phyloP scores from a whole-genome alignment of 2,113 vertebrate genomes.

The Sebastes fasciatus region DNA sequence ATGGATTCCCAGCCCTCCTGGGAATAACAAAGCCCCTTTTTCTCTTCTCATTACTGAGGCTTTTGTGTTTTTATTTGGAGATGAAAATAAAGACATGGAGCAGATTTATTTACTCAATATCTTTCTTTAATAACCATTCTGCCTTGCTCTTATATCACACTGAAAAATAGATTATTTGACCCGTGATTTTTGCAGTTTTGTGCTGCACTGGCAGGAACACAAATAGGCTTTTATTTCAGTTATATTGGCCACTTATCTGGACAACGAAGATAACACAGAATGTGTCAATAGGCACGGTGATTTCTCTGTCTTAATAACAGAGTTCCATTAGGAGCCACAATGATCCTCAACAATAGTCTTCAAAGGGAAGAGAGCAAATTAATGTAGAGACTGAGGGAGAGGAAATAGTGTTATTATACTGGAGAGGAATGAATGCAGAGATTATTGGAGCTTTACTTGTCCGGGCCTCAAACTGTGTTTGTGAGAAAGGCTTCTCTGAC shows the following conservation, averaged over 20 bases:
- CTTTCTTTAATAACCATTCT: conserved; percentile 20
- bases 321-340: conserved; percentile 45
- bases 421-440: conserved; percentile 26
- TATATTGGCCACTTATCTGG: conserved; percentile 44
- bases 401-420: conserved; percentile 28
- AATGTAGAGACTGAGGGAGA: conserved; percentile 30
- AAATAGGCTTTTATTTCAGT: conserved; percentile 26
- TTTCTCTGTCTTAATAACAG: conserved; percentile 60
- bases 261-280: conserved; percentile 42
- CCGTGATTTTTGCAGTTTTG: conserved; percentile 3
- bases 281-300: conserved; percentile 4
- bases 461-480: conserved; percentile 45
- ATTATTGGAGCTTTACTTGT: conserved; percentile 48
- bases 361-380: conserved; percentile 47
- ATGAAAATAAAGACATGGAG: conserved; percentile 25
- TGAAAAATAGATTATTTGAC: conserved; percentile 11
- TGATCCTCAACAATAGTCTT: conserved; percentile 44
- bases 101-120: conserved; percentile 33
- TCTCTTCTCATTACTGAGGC: conserved; percentile 30
- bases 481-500: conserved; percentile 20
- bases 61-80: conserved; percentile 17
- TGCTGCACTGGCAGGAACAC: conserved; percentile 10
- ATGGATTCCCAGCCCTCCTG: conserved; percentile 8
- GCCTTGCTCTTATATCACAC: neutral
- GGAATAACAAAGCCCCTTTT: conserved; percentile 16